Percentiles rank a stretch among this genome's conserved stretches.
phyloP scores from a whole-genome alignment of 37 sponge, comb jelly and placozoan species.

The Agelas oroides region DNA sequence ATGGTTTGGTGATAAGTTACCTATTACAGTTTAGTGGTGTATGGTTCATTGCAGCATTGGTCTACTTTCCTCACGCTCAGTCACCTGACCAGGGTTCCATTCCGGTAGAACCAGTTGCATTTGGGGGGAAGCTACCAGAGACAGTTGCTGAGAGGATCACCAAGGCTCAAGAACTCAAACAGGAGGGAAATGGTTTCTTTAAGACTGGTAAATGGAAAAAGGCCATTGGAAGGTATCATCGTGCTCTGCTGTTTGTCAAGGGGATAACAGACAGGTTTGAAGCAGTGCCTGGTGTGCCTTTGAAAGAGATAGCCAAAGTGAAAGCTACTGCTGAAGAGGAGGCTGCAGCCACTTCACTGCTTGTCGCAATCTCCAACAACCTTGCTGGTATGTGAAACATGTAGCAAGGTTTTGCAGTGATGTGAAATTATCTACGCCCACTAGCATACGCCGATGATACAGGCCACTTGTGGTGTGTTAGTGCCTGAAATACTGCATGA shows the following conservation, averaged over 20 bases:
- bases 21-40: no score
- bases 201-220: slow-evolving; percentile 55
- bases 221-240: slow-evolving; percentile 80
- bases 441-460: no score
- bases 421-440: no score
- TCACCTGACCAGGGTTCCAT: no score
- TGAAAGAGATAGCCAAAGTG: background rate
- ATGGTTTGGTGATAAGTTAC: no score
- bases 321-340: slow-evolving; percentile 48
- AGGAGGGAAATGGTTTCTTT: slow-evolving; percentile 73
- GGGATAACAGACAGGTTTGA: slow-evolving; percentile 40
- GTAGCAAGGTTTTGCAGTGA: background rate
- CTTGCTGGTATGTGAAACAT: slow-evolving; percentile 48
- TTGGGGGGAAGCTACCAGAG: slow-evolving; percentile 9
- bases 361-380: slow-evolving; percentile 61
- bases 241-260: slow-evolving; percentile 70
- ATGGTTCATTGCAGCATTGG: no score
- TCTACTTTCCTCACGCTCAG: no score
- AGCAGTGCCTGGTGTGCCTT: slow-evolving; percentile 10
- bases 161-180: slow-evolving; percentile 55
- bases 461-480: no score
- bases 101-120: slow-evolving; percentile 1
- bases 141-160: slow-evolving; percentile 25
- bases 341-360: slow-evolving; percentile 41
- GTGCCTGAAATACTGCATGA: no score